Evolutionary conservation across 1,140 invertebrate genomes (phyloP), one percentile per base, ranked within the genome.

Genomic region (Drosophila sucinea): DNA sequence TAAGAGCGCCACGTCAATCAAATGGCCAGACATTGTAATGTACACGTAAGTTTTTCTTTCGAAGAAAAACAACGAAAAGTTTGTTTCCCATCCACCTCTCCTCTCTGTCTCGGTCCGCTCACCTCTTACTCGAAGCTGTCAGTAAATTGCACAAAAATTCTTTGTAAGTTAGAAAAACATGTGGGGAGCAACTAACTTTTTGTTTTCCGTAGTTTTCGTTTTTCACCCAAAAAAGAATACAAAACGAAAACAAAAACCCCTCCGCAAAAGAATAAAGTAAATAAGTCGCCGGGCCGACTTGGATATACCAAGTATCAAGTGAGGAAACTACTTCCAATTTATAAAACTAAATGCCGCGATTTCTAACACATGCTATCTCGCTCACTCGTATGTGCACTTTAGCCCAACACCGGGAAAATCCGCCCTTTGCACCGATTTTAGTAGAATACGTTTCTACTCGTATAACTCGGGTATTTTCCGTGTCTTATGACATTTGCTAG

Each of bases 1-100:
- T 75, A 70, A 79, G 78, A 79, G 78, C 77, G 51, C 51, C 64
- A 77, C 68, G 78, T 79, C 78, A 81, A 71, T 81, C 78, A 81
- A 75, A 61, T 63, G 60, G 33, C 33, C 67, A 67, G 47, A 80
- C 75, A 78, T 51, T 51, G 44, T 67, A 51, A 30, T 57, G 64
- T 57, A 51, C 44, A 51, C 38, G 70, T 47, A 58, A 78, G 62
- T 65, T 70, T 57, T 51, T 41, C 44, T 51, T 51, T 51, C 7
- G 23, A 51, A 51, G 44, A 27, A 51, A 51, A 51, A 51, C 44
- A 51, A 51, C 44, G n/a, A 27, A 47, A 51, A 51, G 44, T 51
- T 51, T 51, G 23, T 3, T 23, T 51, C 30, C 30, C 40, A 17
- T 17, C 4, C n/a, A 17, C 40, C 11, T 17, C 7, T 11, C 7